These are phyloP conservation scores for Euwallacea fornicatus DNA, from an alignment of 1,140 invertebrate genomes.

Conservation along the genomic window DNA sequence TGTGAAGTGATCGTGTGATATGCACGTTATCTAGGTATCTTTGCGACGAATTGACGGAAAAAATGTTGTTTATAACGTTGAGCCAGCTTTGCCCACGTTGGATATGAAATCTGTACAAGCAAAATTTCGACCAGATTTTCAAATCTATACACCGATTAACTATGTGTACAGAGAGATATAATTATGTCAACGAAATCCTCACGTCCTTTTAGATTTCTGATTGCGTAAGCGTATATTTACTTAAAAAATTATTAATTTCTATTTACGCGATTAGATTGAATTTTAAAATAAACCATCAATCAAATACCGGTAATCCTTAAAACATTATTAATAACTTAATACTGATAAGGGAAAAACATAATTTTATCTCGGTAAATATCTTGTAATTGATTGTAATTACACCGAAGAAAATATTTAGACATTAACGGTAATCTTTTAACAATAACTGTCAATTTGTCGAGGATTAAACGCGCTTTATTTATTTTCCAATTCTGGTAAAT, in stretches of 20 bases:
- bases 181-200: constrained; percentile 16
- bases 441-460: constrained; percentile 27
- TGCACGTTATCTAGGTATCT: too few relatives aligned
- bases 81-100: too few relatives aligned
- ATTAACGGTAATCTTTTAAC: constrained; percentile 25
- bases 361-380: constrained; percentile 21
- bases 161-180: constrained; percentile 9
- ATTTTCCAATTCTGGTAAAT: constrained; percentile 13
- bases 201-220: background rate
- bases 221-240: constrained; percentile 25
- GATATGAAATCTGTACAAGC: constrained; percentile 6
- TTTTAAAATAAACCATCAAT: constrained; percentile 33
- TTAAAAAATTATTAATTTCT: constrained; percentile 31
- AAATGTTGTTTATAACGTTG: too few relatives aligned
- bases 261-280: constrained; percentile 27
- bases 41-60: too few relatives aligned
- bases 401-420: constrained; percentile 22
- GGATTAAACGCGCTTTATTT: constrained; percentile 20
- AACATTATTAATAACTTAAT: constrained; percentile 27
- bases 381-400: constrained; percentile 34
- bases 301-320: constrained; percentile 33
- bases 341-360: constrained; percentile 20
- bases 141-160: background rate
- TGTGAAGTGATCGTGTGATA: too few relatives aligned
- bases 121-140: constrained; percentile 13